phyloP scores from a whole-genome alignment of 2,888 invertebrate species.

The Tetranychus truncatus region DNA sequence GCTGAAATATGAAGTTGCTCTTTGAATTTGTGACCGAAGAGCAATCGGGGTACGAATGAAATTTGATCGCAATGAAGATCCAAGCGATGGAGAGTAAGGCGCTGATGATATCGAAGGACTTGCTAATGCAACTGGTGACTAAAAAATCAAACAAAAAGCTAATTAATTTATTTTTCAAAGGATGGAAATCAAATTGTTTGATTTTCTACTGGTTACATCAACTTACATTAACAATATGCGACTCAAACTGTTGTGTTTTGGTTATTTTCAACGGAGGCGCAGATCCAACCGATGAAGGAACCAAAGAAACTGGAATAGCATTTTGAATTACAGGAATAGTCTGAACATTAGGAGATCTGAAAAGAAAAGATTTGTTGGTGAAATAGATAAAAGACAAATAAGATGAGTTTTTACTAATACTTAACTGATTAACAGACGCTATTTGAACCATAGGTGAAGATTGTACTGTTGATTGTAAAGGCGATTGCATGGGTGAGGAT shows the following conservation, averaged over 20 bases:
- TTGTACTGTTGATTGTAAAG: not conserved
- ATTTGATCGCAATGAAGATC: not conserved
- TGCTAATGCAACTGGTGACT: not conserved
- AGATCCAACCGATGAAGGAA: not conserved
- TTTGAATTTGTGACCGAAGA: not conserved
- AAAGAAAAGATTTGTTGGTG: not conserved
- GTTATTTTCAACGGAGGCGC: not conserved
- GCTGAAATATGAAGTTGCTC: constrained; percentile 1
- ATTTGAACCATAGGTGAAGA: not conserved
- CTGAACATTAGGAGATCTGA: not conserved
- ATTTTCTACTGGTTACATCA: too few species aligned
- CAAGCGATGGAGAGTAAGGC: not conserved
- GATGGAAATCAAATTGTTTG: too few species aligned
- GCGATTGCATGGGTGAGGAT: not conserved
- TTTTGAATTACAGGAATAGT: not conserved
- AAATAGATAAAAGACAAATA: too few species aligned
- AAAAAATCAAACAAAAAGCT: not conserved
- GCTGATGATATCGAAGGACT: not conserved
- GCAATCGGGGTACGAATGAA: not conserved
- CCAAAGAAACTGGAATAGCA: not conserved
- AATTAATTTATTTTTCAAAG: not conserved
- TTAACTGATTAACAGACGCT: not conserved
- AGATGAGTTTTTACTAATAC: not conserved
- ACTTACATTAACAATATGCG: not conserved
- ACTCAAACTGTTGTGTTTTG: not conserved